Evolutionary conservation across 37 sponge, comb jelly and placozoan genomes (phyloP).

Genomic region (Ianthella basta): DNA sequence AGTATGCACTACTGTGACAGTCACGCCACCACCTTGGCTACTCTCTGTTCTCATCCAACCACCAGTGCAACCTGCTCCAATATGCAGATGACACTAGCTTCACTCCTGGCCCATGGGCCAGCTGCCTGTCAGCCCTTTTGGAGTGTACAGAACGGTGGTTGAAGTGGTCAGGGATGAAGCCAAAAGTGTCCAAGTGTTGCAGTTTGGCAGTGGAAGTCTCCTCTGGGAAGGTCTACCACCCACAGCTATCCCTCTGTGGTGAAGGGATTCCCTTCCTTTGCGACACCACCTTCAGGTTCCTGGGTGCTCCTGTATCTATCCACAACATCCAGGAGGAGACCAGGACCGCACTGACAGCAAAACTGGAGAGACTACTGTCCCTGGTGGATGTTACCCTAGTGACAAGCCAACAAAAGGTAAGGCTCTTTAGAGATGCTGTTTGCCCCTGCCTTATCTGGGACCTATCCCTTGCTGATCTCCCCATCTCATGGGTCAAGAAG

Average conservation of each 20-base stretch:
- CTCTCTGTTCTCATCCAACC: not conserved
- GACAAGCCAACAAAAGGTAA: not conserved
- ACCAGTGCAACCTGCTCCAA: slow-evolving; percentile 1
- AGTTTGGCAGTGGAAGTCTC: slow-evolving; percentile 17
- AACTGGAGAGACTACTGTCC: not conserved
- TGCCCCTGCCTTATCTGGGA: slow-evolving; percentile 1
- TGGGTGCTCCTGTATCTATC: not conserved
- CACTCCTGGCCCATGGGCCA: not conserved
- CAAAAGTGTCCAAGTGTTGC: slow-evolving; percentile 29
- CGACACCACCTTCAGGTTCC: not conserved
- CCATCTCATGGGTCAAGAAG: not conserved
- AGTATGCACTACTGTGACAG: no score
- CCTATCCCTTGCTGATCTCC: not conserved
- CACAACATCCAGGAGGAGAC: not conserved
- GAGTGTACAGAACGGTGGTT: slow-evolving; percentile 8
- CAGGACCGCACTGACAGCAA: not conserved
- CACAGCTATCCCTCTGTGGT: not conserved
- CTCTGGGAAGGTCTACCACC: slow-evolving; percentile 20
- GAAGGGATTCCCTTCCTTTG: slow-evolving; percentile 19
- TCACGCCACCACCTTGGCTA: slow-evolving; percentile 14
- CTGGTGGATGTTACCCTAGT: not conserved
- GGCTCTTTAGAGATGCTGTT: not conserved
- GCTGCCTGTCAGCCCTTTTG: not conserved
- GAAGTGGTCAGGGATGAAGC: slow-evolving; percentile 30
- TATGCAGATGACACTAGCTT: slow-evolving; percentile 47